Conservation (phyloP, 53 echinoderm and acorn worm genomes). For the Echinometra lucunter region DNA sequence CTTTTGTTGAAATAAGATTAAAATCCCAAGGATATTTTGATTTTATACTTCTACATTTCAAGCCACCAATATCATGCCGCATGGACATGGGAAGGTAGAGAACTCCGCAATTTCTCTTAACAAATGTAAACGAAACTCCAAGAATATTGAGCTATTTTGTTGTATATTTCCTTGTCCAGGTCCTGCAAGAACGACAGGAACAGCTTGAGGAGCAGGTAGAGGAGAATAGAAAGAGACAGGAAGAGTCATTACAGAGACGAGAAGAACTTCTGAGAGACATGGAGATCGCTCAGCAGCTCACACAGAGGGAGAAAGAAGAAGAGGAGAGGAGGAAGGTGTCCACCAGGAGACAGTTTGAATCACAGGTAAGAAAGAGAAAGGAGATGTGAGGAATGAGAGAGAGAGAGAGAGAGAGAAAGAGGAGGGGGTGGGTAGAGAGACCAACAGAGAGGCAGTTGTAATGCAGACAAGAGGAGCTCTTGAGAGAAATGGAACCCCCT, state of each 20-base stretch:
- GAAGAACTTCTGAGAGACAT: conserved; percentile 92
- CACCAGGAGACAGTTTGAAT: conserved; percentile 81
- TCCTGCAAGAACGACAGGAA: conserved; percentile 82
- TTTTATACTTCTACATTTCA: too few relatives aligned
- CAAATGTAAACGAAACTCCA: too few relatives aligned
- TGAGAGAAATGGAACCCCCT: neutral
- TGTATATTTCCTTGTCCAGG: conserved; percentile 63
- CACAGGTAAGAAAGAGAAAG: conserved; percentile 73
- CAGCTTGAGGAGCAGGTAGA: conserved; percentile 88
- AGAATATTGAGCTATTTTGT: neutral
- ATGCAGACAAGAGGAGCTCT: neutral
- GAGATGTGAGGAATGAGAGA: neutral
- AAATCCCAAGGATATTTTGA: too few relatives aligned
- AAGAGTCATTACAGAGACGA: conserved; percentile 88
- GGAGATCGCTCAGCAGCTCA: conserved; percentile 93
- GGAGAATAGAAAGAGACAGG: conserved; percentile 81
- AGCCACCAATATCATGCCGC: too few relatives aligned
- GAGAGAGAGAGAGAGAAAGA: neutral
- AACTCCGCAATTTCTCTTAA: too few relatives aligned
- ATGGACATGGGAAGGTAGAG: too few relatives aligned
- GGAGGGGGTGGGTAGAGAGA: neutral
- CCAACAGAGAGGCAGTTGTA: too few relatives aligned
- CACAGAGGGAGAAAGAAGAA: conserved; percentile 88
- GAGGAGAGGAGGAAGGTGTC: conserved; percentile 82
- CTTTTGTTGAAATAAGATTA: too few relatives aligned